Conservation (phyloP, 2,888 invertebrate species). For the Hecatera dysodea region DNA sequence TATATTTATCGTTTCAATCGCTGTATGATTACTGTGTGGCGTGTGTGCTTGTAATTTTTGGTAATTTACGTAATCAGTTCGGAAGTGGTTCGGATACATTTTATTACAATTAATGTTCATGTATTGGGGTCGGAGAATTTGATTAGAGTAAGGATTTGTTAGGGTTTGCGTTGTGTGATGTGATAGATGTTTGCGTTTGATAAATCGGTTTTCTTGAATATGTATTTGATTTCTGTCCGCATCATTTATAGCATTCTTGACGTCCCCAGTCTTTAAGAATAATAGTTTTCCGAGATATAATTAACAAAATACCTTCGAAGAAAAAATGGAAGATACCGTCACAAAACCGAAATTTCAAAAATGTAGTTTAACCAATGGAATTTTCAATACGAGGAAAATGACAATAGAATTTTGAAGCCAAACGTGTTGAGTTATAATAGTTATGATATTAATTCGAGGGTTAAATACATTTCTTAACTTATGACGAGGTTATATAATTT, state of each 20-base stretch:
- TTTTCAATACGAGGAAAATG: background rate
- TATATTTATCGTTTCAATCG: slow-evolving; percentile 60
- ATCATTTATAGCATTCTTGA: background rate
- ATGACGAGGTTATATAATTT: too few relatives aligned
- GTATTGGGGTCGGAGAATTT: slow-evolving; percentile 58
- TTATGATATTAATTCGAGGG: background rate
- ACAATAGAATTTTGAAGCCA: too few relatives aligned
- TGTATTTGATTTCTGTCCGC: background rate
- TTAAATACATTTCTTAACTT: too few relatives aligned
- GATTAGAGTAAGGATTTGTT: slow-evolving; percentile 31
- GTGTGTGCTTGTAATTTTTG: slow-evolving; percentile 66
- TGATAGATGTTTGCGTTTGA: background rate
- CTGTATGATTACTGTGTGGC: slow-evolving; percentile 65
- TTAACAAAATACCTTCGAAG: background rate
- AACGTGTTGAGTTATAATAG: background rate
- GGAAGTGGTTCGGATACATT: slow-evolving; percentile 64
- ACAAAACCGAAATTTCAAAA: background rate
- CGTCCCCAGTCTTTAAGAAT: background rate
- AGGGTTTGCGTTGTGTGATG: background rate
- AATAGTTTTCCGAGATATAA: background rate
- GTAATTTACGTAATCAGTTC: slow-evolving; percentile 63
- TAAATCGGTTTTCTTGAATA: background rate
- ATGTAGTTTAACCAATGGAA: background rate
- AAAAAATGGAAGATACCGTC: background rate
- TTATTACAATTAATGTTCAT: slow-evolving; percentile 64